Percentiles rank a stretch among this genome's conserved stretches.
Evolutionary conservation across 2,113 vertebrate genomes (phyloP).

Genomic region (Zapus hudsonius): DNA sequence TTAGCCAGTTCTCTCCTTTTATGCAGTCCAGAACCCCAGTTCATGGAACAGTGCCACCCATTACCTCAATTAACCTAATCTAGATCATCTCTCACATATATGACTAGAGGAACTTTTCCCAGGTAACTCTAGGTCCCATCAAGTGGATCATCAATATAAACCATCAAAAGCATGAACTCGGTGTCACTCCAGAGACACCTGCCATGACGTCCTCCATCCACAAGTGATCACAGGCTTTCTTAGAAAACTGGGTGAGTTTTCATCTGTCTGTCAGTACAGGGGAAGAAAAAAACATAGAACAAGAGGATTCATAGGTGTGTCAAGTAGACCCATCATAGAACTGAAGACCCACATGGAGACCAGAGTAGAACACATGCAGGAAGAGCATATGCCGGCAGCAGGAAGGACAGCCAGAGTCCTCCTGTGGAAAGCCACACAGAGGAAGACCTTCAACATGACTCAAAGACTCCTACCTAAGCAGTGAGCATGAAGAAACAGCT

Average conservation of each 20-base stretch:
- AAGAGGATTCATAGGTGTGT: too few relatives aligned
- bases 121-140: too few relatives aligned
- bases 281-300: neutral
- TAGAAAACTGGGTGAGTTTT: neutral
- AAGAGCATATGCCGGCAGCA: neutral
- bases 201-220: accelerated
- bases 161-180: neutral
- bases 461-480: too few relatives aligned
- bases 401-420: neutral
- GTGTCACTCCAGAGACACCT: neutral
- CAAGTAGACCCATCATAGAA: neutral
- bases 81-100: too few relatives aligned
- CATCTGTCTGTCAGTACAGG: neutral
- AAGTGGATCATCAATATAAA: too few relatives aligned
- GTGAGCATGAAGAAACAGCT: neutral
- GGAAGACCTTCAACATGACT: neutral
- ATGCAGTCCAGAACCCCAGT: too few relatives aligned
- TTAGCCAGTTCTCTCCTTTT: too few relatives aligned
- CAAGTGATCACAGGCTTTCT: neutral
- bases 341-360: neutral
- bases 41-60: too few relatives aligned
- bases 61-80: too few relatives aligned
- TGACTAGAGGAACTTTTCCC: too few relatives aligned
- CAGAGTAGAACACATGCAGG: neutral
- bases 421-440: neutral